Evolutionary conservation across 1,140 invertebrate genomes (phyloP), one percentile per base, ranked within the genome.

Genomic region (Polypedilum vanderplanki): DNA sequence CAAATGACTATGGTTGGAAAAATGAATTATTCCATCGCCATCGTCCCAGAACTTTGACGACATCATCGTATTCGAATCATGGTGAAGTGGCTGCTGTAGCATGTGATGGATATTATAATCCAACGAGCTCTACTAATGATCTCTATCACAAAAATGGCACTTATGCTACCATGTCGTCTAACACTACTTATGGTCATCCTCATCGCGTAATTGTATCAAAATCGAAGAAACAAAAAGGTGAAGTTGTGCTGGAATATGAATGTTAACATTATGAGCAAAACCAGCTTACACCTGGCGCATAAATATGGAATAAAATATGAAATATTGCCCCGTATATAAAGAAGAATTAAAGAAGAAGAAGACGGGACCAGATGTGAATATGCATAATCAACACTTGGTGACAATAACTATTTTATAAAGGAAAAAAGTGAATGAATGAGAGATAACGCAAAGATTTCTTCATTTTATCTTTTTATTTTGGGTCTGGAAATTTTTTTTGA

Each of bases 181-280:
- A 9, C 41, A 24, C 2, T 3, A 24, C 2, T 3, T 40, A 12
- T 74, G 9, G 41, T 46, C 17, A 40, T 18, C 65, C 65, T 12
- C 75, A 73, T 73, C 70, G 65, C 10, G 75, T 75, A 3, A 75
- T 75, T 75, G 74, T 75, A 18, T 65, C 74, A n/a, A 75, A 75
- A 67, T 75, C 74, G 40, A 75, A 67, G 57, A 64, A 74, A 33
- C 75, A 40, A 76, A 57, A 33, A 46, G 75, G 75, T 3, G 73
- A 76, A 64, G 41, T 76, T 64, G 64, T 76, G 0, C 17, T 76
- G 9, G 75, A 76, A 65, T 76, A 76, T 65, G 75, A 76, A 74
- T 76, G 75, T 76, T 76, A 76, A 64, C 73, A 65, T 15, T 73
- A 22, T 41, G 73, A 70, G 65, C 46, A 57, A n/a, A 1, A 5